Evolutionary conservation across 2,113 vertebrate genomes (phyloP).

Genomic region (Melanerpes formicivorus): DNA sequence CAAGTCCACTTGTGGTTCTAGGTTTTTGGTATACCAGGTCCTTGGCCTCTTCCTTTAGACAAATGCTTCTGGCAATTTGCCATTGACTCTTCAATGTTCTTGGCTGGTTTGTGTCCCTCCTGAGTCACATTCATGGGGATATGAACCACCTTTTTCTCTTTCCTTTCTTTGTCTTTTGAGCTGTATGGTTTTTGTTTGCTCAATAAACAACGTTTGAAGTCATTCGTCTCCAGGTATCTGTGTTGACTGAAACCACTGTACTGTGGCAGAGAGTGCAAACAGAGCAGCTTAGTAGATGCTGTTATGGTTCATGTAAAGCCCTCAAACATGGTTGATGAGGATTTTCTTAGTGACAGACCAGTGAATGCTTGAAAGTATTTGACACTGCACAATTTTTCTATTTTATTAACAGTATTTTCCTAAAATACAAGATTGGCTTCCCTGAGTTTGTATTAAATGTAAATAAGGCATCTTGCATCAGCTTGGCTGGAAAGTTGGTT

Average conservation of each 20-base stretch:
- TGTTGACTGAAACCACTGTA: slow-evolving; percentile 63
- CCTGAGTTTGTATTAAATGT: not conserved
- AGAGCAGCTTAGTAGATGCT: slow-evolving; percentile 25
- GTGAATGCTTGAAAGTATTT: not conserved
- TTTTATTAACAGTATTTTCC: not conserved
- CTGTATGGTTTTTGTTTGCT: slow-evolving; percentile 34
- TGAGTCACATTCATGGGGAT: not conserved
- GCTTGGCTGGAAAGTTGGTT: not conserved
- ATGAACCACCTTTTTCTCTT: not conserved
- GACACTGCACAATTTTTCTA: not conserved
- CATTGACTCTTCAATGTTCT: not conserved
- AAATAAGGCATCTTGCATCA: not conserved
- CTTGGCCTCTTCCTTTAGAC: not conserved
- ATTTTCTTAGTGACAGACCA: slow-evolving; percentile 51
- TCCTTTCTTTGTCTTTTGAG: slow-evolving; percentile 22
- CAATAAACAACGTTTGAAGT: slow-evolving; percentile 46
- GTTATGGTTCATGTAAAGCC: slow-evolving; percentile 37
- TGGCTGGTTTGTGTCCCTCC: not conserved
- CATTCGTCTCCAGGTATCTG: slow-evolving; percentile 23
- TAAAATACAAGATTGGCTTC: not conserved
- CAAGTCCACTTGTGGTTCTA: not conserved
- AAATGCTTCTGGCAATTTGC: not conserved
- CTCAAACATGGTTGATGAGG: slow-evolving; percentile 1
- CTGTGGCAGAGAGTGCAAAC: slow-evolving; percentile 61
- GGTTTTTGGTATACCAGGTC: not conserved